phyloP scores from a whole-genome alignment of 1,140 invertebrate species.

The Leptinotarsa defecta region DNA sequence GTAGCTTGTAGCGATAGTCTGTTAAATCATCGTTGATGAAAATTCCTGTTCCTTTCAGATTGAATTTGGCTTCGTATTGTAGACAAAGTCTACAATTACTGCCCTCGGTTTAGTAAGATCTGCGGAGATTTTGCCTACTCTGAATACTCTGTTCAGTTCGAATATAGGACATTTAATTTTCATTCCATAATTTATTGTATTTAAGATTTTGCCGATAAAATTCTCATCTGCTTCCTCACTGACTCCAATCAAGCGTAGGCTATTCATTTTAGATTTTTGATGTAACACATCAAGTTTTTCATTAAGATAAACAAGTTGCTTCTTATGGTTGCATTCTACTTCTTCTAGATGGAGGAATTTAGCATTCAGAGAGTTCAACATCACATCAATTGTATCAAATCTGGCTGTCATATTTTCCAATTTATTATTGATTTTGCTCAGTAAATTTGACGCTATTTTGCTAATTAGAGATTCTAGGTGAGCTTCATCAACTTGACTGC shows the following conservation, averaged over 20 bases:
- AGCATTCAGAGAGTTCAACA: no score
- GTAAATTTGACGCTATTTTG: no score
- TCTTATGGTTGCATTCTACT: background rate
- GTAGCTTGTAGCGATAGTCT: background rate
- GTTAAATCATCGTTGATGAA: background rate
- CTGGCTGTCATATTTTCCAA: no score
- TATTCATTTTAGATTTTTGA: conserved; percentile 7
- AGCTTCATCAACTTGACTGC: no score
- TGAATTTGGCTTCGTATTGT: background rate
- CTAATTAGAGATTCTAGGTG: no score
- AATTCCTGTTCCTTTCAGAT: background rate
- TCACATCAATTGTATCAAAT: no score
- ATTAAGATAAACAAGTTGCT: background rate
- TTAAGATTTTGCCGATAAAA: background rate
- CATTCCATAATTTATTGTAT: background rate
- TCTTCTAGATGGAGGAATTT: no score
- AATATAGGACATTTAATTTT: background rate
- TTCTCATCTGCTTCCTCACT: background rate
- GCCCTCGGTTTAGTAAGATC: background rate
- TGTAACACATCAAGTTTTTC: background rate
- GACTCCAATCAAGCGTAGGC: background rate
- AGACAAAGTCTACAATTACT: background rate
- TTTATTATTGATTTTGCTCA: no score
- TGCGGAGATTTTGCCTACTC: background rate
- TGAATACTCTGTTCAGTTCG: background rate